Evolutionary conservation across 2,888 invertebrate genomes (phyloP), one percentile per base, ranked within the genome.

Genomic region (Dasysyrphus albostriatus): DNA sequence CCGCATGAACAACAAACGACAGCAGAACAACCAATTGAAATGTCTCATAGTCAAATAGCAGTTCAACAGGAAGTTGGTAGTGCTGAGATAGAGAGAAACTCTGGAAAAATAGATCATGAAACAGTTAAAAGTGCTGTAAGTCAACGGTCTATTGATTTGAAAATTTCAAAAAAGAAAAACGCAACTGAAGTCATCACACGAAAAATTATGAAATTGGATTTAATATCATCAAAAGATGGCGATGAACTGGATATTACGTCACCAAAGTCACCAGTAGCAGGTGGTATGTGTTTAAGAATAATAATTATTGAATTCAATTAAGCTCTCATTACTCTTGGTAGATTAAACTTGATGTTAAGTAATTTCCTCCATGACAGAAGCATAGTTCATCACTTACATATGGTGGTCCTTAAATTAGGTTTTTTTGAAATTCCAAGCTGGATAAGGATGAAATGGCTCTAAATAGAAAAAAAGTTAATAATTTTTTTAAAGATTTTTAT

Each of bases 141-240:
- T 88, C 95, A 95, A 89, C 94, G 94, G 85, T 94, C 94, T 56
- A 94, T 95, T 65, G 95, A 95, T 89, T 93, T 94, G 59, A 92
- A 93, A 90, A 94, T 94, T 79, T 93, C 94, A 54, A 91, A 89
- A 67, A 90, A 90, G 14, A 93, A 94, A 37, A 93, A 93, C 88
- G 93, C 93, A 87, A 90, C 90, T 65, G 89, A 91, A 70, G 91
- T 92, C 78, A 84, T 92, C 49, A 90, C 91, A 42, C 92, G 91
- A 80, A 91, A 91, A 88, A 90, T 91, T 6, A 89, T 93, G 12
- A 92, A 92, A 84, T 89, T 93, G 51, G 93, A 93, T 89, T 89
- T 93, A 79, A 88, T 88, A 32, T 90, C 91, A 70, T 90, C 89
- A 79, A 92, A 92, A 79, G 91, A 91, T 10, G 65, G 91, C 67